Evolutionary conservation across 2,797 vertebrate species (phyloP).

Genomic region (Iguana delicatissima): DNA sequence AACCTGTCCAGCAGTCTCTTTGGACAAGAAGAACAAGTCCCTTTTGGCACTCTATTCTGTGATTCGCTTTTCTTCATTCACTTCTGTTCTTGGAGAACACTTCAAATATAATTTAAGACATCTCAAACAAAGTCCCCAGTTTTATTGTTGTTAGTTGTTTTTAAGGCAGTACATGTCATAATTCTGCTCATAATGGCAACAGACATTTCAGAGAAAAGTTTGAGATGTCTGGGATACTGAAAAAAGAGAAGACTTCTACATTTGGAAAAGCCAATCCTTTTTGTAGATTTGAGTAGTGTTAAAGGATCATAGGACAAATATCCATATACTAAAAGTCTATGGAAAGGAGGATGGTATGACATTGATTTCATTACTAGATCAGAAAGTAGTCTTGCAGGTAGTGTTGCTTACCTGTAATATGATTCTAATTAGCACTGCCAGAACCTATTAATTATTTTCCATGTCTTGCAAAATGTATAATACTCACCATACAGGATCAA

Average conservation of each 20-base stretch:
- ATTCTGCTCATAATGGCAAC: not conserved
- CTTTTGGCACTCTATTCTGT: not conserved
- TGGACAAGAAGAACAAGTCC: not conserved
- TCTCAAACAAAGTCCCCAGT: not conserved
- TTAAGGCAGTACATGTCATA: not conserved
- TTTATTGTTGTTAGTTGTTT: not conserved
- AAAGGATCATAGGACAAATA: not conserved
- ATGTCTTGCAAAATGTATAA: slow-evolving; percentile 14
- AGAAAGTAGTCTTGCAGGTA: not conserved
- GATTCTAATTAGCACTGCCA: slow-evolving; percentile 16
- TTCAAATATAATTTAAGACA: not conserved
- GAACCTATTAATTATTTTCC: slow-evolving; percentile 26
- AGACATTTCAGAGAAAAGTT: not conserved
- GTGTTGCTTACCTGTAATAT: not conserved
- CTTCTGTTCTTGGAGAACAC: not conserved
- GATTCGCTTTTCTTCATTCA: not conserved
- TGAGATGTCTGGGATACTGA: not conserved
- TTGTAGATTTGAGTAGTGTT: not conserved
- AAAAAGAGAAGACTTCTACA: too few species aligned
- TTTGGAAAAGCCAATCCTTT: not conserved
- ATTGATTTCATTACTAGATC: not conserved
- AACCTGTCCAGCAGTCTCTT: not conserved
- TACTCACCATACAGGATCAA: not conserved
- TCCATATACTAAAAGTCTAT: not conserved
- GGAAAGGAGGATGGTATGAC: too few species aligned